Evolutionary conservation across 1,140 invertebrate genomes (phyloP).

Genomic region (Philopotamus ludificatus): DNA sequence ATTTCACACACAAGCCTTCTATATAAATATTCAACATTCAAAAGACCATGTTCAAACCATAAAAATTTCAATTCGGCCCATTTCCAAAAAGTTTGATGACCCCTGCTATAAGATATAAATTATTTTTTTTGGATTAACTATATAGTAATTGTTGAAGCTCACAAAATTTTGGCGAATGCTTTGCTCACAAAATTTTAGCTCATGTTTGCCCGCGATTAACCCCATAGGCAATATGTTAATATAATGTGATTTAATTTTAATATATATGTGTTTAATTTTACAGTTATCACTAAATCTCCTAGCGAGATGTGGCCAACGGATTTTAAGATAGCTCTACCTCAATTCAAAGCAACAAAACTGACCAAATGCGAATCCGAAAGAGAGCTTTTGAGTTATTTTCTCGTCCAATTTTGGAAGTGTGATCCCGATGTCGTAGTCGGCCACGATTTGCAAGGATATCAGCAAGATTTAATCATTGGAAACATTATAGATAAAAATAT

Average conservation of each 20-base stretch:
- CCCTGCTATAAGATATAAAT: too few species aligned
- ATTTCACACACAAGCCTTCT: too few species aligned
- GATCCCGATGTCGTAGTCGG: conserved; percentile 95
- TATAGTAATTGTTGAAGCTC: too few species aligned
- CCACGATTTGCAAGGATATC: conserved; percentile 86
- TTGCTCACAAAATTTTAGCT: too few species aligned
- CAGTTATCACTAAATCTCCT: conserved; percentile 78
- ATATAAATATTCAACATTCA: too few species aligned
- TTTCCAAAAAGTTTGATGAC: too few species aligned
- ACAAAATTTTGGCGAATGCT: too few species aligned
- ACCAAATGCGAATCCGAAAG: conserved; percentile 83
- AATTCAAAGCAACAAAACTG: conserved; percentile 71
- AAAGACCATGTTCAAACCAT: too few species aligned
- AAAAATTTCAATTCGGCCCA: too few species aligned
- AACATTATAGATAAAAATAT: conserved; percentile 74
- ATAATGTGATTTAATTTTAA: neutral
- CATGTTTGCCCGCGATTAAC: too few species aligned
- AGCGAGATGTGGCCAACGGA: conserved; percentile 81
- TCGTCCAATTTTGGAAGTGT: conserved; percentile 79
- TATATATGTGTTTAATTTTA: conserved; percentile 48
- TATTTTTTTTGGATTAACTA: too few species aligned
- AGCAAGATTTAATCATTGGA: conserved; percentile 84
- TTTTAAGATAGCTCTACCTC: conserved; percentile 61
- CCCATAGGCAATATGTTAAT: neutral
- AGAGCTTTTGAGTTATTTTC: conserved; percentile 78